Conservation (phyloP, 2,113 vertebrate genomes). For the Delphinus delphis region DNA sequence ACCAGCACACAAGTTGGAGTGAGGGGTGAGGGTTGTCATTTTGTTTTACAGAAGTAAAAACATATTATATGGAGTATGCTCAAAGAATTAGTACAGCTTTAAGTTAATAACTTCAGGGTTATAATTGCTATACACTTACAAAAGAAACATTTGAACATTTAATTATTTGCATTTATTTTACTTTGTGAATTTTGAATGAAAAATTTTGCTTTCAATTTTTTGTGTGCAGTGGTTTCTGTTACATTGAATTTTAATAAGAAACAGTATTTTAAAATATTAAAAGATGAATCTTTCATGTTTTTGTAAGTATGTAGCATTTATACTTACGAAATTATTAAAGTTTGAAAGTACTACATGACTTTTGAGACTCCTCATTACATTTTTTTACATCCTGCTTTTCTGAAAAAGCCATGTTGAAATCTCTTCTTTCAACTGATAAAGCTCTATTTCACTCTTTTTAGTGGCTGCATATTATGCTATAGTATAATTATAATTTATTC, state of each 20-base stretch:
- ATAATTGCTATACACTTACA: neutral
- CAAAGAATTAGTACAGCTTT: neutral
- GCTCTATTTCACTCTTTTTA: neutral
- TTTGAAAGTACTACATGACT: neutral
- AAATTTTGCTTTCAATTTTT: neutral
- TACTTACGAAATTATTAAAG: slow-evolving; percentile 19
- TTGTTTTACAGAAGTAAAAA: neutral
- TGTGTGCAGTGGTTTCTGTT: neutral
- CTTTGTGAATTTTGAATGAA: slow-evolving; percentile 23
- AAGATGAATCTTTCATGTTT: neutral
- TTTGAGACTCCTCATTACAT: neutral
- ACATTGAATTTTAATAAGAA: slow-evolving; percentile 26
- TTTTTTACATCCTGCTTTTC: neutral
- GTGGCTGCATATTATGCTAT: neutral
- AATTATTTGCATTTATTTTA: slow-evolving; percentile 15
- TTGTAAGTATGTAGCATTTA: neutral
- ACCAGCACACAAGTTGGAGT: neutral
- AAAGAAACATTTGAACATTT: neutral
- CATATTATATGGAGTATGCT: neutral
- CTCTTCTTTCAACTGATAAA: neutral
- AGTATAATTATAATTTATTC: neutral
- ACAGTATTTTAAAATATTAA: neutral
- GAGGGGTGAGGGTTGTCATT: neutral
- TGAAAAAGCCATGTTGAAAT: neutral
- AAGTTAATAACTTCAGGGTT: neutral